These are phyloP conservation scores for Eupsilia transversa DNA, from an alignment of 2,888 invertebrate species.

Conservation along the genomic window DNA sequence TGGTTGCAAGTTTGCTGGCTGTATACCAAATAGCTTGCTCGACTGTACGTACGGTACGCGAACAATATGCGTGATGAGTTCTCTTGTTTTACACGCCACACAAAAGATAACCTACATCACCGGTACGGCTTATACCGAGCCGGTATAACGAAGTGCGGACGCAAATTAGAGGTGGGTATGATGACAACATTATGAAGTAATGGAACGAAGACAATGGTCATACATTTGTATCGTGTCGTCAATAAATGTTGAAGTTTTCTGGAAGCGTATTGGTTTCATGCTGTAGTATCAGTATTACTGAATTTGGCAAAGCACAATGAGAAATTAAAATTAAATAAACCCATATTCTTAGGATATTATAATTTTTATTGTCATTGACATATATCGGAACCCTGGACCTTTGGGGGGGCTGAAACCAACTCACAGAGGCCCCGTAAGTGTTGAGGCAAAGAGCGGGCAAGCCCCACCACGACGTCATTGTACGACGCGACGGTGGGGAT, in stretches of 20 bases:
- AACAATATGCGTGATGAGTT: conserved; percentile 69
- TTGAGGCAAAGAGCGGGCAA: too few relatives aligned
- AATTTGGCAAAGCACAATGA: background rate
- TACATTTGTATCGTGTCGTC: background rate
- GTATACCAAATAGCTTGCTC: background rate
- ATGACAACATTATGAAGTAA: conserved; percentile 1
- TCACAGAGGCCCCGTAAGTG: too few relatives aligned
- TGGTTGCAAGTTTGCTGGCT: background rate
- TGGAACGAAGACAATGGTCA: background rate
- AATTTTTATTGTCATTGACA: too few relatives aligned
- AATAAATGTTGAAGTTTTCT: background rate
- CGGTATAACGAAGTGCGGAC: conserved; percentile 42
- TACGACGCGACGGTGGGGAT: too few relatives aligned
- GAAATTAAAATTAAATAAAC: too few relatives aligned
- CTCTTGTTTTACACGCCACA: conserved; percentile 61
- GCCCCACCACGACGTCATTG: too few relatives aligned
- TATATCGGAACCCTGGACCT: too few relatives aligned
- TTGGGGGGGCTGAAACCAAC: too few relatives aligned
- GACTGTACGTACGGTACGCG: conserved; percentile 3
- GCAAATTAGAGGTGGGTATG: conserved; percentile 26
- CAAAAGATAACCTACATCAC: conserved; percentile 61
- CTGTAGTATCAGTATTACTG: too few relatives aligned
- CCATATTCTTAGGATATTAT: background rate
- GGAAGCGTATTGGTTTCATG: background rate
- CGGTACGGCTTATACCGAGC: conserved; percentile 34